Base-by-base conservation (phyloP, 2,113 vertebrate genomes). In the Nanorana parkeri region DNA sequence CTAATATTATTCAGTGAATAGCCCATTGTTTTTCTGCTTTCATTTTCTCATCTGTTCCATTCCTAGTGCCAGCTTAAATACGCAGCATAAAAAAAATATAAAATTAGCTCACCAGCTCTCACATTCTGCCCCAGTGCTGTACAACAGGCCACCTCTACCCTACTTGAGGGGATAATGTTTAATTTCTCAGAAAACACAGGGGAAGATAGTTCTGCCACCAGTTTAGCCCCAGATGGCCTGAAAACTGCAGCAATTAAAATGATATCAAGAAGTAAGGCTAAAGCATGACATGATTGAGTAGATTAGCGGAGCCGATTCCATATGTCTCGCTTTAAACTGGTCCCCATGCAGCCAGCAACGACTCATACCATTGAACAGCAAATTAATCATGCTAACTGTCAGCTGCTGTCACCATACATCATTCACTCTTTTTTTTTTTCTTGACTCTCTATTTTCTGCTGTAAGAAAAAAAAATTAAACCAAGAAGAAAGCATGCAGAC, bases 311-410 rank as follows among this genome's bases (percentile, higher is more conserved):
- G 71, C 72, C 23, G 80, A 76, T 83, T 76, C 80, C 80, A 83
- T 83, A 76, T 83, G 80, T 76, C 64, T 83, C 29, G 72, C 72
- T 76, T 76, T 83, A 75, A 83, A 76, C 71, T 41, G 72, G 71
- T 83, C 80, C 80, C 80, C 51, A 58, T 83, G 80, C 80, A 83
- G 68, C 63, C 63, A 68, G 80, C 71, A 52, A 83, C 72, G 72
- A 83, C 80, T 75, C 72, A 68, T 68, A 28, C 72, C 63, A 83
- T 83, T 76, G 80, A 83, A 68, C 72, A 83, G 71, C 80, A 76
- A 76, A 83, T 83, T 83, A 83, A 83, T 83, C 80, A 83, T 83
- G 80, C 72, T 83, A 83, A 83, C 80, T 83, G 80, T 83, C 80
- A 83, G 52, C 51, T 15, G 71, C 80, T 83, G 80, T 83, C 80